Conservation (phyloP, 2,797 vertebrate species). For the Enteromius mattozi region DNA sequence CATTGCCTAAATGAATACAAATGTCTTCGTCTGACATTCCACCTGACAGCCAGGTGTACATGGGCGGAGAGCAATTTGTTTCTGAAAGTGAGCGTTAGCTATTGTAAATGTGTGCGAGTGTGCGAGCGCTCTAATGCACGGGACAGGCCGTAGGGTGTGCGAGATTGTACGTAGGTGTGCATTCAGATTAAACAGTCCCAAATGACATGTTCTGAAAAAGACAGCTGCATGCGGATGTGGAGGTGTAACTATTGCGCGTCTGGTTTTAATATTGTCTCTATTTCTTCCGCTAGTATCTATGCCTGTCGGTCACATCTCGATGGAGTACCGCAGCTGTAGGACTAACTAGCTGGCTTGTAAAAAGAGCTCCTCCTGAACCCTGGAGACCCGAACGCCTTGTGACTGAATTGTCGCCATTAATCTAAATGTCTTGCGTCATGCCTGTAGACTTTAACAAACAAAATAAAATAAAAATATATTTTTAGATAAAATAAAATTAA, state of each 20-base stretch:
- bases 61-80: constrained; percentile 25
- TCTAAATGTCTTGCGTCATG: not conserved
- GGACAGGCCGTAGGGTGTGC: constrained; percentile 17
- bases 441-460: not conserved
- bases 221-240: constrained; percentile 35
- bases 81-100: constrained; percentile 19
- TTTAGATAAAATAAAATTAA: not conserved
- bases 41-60: constrained; percentile 51
- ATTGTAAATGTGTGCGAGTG: constrained; percentile 4
- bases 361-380: constrained; percentile 43
- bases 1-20: constrained; percentile 59
- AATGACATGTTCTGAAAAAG: constrained; percentile 20
- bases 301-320: not conserved
- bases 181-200: constrained; percentile 29
- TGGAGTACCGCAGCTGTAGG: constrained; percentile 26
- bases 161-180: constrained; percentile 32
- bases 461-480: not conserved
- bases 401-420: constrained; percentile 12
- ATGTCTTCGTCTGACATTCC: constrained; percentile 44
- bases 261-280: constrained; percentile 22
- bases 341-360: constrained; percentile 25
- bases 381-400: constrained; percentile 20
- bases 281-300: not conserved
- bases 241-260: constrained; percentile 9
- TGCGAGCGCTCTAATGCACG: not conserved